phyloP scores from a whole-genome alignment of 2,797 vertebrate genomes.

The Lepilemur septentrionalis region DNA sequence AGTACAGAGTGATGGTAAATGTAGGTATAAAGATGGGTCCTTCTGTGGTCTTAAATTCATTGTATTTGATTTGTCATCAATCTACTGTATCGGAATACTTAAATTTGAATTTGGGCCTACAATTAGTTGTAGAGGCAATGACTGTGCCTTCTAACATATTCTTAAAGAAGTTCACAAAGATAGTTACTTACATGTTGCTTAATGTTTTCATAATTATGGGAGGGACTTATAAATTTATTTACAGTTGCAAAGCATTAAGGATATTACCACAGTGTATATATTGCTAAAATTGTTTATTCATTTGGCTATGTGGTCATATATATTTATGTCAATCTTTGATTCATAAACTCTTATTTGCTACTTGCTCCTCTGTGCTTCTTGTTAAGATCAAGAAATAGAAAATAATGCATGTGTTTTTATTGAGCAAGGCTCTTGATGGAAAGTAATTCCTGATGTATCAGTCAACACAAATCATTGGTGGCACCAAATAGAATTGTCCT shows the following conservation, averaged over 20 bases:
- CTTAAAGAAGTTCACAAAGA: neutral
- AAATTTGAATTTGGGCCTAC: neutral
- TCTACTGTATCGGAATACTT: neutral
- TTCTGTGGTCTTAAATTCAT: neutral
- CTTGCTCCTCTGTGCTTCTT: neutral
- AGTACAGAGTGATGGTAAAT: neutral
- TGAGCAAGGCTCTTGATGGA: neutral
- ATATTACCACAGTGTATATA: neutral
- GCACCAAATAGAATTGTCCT: neutral
- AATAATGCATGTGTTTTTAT: neutral
- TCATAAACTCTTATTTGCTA: neutral
- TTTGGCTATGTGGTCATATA: neutral
- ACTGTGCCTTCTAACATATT: neutral
- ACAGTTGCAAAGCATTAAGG: neutral
- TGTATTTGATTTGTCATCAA: neutral
- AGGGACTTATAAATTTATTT: neutral
- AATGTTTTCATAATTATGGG: neutral
- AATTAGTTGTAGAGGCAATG: neutral
- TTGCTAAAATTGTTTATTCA: neutral
- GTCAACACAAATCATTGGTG: neutral
- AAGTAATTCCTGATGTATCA: neutral
- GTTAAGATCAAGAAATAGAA: slow-evolving; percentile 30
- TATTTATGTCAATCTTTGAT: slow-evolving; percentile 9
- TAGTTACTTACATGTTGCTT: neutral
- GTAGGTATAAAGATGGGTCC: neutral